Percentiles rank a stretch among this genome's conserved stretches.
Evolutionary conservation across 2,888 invertebrate species (phyloP).

Genomic region (Schizotus pectinicornis): DNA sequence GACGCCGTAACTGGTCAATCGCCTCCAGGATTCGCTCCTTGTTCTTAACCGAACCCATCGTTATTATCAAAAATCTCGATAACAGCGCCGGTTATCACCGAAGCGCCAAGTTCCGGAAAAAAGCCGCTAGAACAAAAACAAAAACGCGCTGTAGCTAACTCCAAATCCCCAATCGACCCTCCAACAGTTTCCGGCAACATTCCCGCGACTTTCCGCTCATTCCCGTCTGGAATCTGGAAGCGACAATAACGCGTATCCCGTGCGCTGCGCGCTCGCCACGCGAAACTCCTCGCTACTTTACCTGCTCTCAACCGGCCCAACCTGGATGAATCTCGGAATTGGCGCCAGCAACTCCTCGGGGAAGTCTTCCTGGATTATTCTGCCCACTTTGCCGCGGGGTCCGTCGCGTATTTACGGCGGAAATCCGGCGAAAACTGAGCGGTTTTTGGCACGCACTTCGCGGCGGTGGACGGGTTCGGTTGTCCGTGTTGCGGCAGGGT

Average conservation of each 20-base stretch:
- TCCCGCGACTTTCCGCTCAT: not conserved
- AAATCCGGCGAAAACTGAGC: constrained; percentile 35
- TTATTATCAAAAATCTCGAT: constrained; percentile 4
- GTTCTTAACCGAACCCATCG: constrained; percentile 64
- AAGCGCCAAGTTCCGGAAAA: constrained; percentile 10
- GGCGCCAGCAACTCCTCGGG: too few relatives aligned
- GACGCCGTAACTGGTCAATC: constrained; percentile 81
- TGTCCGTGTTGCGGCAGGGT: constrained; percentile 49
- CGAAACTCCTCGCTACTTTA: constrained; percentile 40
- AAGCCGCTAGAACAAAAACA: not conserved
- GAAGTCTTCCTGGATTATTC: not conserved
- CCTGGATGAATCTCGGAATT: too few relatives aligned
- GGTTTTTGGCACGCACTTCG: constrained; percentile 21
- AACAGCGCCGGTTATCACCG: not conserved
- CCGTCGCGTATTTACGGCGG: constrained; percentile 38
- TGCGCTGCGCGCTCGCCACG: constrained; percentile 40
- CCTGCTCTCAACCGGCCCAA: constrained; percentile 24
- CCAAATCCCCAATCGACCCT: not conserved
- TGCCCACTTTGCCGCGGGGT: constrained; percentile 35
- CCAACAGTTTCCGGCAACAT: not conserved
- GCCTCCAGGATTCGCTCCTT: constrained; percentile 81
- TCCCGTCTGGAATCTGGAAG: constrained; percentile 20
- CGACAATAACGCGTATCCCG: constrained; percentile 36
- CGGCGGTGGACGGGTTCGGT: constrained; percentile 36
- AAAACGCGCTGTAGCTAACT: not conserved